Evolutionary conservation across 2,797 vertebrate genomes (phyloP).

Genomic region (Rhinophrynus dorsalis): DNA sequence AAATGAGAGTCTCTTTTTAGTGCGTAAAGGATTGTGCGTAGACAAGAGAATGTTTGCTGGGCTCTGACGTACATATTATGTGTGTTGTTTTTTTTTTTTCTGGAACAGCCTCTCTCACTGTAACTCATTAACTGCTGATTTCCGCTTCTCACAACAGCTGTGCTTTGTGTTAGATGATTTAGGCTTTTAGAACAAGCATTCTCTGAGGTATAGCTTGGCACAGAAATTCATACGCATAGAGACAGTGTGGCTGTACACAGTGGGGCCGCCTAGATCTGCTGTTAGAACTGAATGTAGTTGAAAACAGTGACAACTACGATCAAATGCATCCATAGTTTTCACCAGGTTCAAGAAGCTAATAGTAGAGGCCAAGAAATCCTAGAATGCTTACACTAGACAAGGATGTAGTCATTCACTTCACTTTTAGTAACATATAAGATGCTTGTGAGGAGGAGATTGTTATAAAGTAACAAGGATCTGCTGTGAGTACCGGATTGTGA

Average conservation of each 20-base stretch:
- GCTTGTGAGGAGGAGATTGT: no score
- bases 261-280: neutral
- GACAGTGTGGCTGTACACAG: neutral
- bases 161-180: neutral
- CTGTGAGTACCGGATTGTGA: no score
- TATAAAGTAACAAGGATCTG: no score
- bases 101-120: neutral
- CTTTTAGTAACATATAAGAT: no score
- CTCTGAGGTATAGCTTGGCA: neutral
- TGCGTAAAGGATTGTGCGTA: constrained; percentile 39
- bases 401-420: neutral
- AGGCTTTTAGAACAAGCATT: neutral
- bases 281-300: neutral
- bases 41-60: constrained; percentile 34
- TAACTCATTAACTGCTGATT: constrained; percentile 20
- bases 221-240: neutral
- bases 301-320: neutral
- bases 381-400: no score
- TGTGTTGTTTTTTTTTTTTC: neutral
- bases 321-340: neutral
- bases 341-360: neutral
- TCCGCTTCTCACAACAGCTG: neutral
- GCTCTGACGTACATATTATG: constrained; percentile 36
- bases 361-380: no score
- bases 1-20: constrained; percentile 32